A percentile compares a stretch with the other conserved stretches of the same genome.
phyloP scores from a whole-genome alignment of 2,797 vertebrate genomes.

The Spea hammondii region DNA sequence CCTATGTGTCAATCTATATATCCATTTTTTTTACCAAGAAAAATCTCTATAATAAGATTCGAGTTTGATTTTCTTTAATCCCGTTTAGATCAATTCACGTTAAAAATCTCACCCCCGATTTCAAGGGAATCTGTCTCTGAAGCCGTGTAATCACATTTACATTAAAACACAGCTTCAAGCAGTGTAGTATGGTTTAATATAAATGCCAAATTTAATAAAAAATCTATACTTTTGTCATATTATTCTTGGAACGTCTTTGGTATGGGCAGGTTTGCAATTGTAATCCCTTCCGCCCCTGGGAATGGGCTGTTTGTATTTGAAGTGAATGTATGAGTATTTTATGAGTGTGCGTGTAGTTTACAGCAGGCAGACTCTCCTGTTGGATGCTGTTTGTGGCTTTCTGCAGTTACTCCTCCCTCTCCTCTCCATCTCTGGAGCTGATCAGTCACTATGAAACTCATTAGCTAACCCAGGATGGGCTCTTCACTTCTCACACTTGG shows the following conservation, averaged over 20 bases:
- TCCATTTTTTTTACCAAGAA: background rate
- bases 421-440: slow-evolving; percentile 62
- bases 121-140: background rate
- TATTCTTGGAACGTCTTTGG: background rate
- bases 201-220: background rate
- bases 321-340: slow-evolving; percentile 4
- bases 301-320: background rate
- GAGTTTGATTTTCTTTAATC: background rate
- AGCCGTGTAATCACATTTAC: background rate
- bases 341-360: background rate
- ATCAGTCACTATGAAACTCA: slow-evolving; percentile 72
- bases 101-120: background rate
- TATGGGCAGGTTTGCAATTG: background rate
- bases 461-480: slow-evolving; percentile 73
- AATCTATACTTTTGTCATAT: background rate
- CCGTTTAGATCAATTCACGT: too few relatives aligned
- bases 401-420: slow-evolving; percentile 68
- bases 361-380: slow-evolving; percentile 32
- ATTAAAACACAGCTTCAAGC: background rate
- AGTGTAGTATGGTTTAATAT: background rate
- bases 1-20: background rate
- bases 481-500: slow-evolving; percentile 75
- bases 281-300: background rate
- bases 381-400: slow-evolving; percentile 56
- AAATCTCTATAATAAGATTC: background rate